phyloP scores from a whole-genome alignment of 2,888 invertebrate species.

The Melanargia galathea region DNA sequence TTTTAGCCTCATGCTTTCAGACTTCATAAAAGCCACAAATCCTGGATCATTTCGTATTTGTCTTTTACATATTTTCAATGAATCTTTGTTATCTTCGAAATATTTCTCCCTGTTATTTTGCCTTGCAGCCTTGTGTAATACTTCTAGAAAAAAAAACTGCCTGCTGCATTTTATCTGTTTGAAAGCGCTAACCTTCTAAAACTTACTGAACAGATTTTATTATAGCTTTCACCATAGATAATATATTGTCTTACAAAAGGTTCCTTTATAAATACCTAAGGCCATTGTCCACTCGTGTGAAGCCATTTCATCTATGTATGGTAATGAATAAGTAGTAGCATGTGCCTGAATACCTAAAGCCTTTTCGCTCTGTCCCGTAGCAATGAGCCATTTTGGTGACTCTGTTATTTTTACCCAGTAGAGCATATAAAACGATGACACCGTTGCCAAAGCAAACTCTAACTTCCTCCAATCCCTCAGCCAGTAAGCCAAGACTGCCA shows the following conservation, averaged over 20 bases:
- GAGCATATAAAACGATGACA: conserved; percentile 75
- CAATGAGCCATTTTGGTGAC: conserved; percentile 84
- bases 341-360: conserved; percentile 61
- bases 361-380: conserved; percentile 74
- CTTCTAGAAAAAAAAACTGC: conserved; percentile 49
- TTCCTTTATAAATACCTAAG: no score
- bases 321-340: background rate
- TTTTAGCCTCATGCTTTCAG: conserved; percentile 75
- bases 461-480: conserved; percentile 84
- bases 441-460: conserved; percentile 77
- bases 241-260: no score
- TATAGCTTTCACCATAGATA: no score
- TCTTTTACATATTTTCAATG: conserved; percentile 45
- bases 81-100: conserved; percentile 44
- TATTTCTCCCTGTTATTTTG: conserved; percentile 54
- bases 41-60: conserved; percentile 49
- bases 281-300: no score
- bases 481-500: conserved; percentile 82
- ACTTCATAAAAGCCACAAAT: conserved; percentile 74
- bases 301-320: no score
- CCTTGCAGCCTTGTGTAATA: conserved; percentile 57
- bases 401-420: conserved; percentile 81
- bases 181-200: no score
- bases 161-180: no score
- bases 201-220: no score